phyloP scores from a whole-genome alignment of 2,113 vertebrate genomes.

The Toxostoma redivivum region DNA sequence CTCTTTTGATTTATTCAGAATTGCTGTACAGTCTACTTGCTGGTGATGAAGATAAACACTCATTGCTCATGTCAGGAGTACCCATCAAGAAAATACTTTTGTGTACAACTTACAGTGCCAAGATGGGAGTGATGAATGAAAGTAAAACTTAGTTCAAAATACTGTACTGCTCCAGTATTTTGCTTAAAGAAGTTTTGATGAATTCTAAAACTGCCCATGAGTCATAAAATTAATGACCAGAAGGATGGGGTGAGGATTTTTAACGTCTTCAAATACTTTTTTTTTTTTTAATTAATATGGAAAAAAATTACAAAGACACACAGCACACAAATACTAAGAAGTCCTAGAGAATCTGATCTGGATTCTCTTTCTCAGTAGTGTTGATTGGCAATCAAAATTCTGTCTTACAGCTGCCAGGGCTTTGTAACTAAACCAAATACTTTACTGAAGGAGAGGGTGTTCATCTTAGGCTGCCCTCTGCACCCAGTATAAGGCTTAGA shows the following conservation, averaged over 20 bases:
- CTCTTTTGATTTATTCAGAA: background rate
- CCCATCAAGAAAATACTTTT: background rate
- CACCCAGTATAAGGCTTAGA: background rate
- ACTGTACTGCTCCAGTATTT: background rate
- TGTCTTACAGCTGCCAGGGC: background rate
- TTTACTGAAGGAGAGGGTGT: accelerated
- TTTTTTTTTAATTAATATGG: background rate
- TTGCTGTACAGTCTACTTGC: background rate
- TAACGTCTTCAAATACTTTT: background rate
- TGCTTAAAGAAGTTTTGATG: background rate
- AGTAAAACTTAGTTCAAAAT: background rate
- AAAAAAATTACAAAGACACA: background rate
- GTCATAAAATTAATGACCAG: background rate
- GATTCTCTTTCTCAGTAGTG: background rate
- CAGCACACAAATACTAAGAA: background rate
- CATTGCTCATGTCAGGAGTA: background rate
- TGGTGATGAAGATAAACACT: background rate
- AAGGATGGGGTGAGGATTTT: accelerated
- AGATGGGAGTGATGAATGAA: background rate
- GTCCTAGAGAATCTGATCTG: background rate
- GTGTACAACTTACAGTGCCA: background rate
- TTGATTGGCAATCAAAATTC: background rate
- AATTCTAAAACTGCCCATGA: background rate
- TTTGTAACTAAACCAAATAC: background rate
- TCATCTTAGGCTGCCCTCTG: background rate